Base-by-base conservation (phyloP, 2,888 invertebrate genomes). In the Rhamphomyia laevipes region DNA sequence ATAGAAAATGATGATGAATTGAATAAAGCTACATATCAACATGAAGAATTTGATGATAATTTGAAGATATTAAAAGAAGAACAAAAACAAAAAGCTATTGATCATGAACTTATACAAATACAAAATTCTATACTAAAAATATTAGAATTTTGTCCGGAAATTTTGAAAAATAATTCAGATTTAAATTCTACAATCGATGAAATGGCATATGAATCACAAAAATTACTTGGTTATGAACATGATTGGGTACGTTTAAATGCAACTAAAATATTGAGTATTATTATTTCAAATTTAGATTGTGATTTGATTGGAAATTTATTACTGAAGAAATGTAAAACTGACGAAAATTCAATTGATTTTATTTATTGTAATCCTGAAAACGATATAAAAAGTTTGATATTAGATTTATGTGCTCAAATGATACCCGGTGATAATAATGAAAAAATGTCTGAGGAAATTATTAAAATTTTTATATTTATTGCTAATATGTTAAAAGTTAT, bases 191-290 rank as follows among this genome's bases (percentile, higher is more conserved):
- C 55, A 0, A 70, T 76, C 4, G 77, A 84, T 52, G 76, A 76
- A 51, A 67, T 84, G 58, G 74, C 77, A 46, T 80, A 80, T 62
- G 77, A 81, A 61, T 77, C 81, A 58, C 85, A 88, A 66, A 74
- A 73, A 16, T 75, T 89, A 41, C 65, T 94, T 15, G 81, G 77
- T 0, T 83, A 94, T 66, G 85, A 88, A 13, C 93, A 94, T 63
- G 77, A 81, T 31, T 92, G 92, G 92, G 88, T 94, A 0, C 77
- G 92, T 48, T 71, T 89, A 43, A 78, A 79, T 50, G 77, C 90
- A 0, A 78, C 83, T 0, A 87, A 89, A 64, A 75, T 91, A 53
- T 68, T 93, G 41, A 84, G 86, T 0, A 75, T 80, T 43, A 74
- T 92, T 45, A 70, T 94, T 48, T 73, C 78, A 1, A 68, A 75